These are phyloP conservation scores for Plectrocnemia conspersa DNA, from an alignment of 1,140 invertebrate species.

Conservation along the genomic window DNA sequence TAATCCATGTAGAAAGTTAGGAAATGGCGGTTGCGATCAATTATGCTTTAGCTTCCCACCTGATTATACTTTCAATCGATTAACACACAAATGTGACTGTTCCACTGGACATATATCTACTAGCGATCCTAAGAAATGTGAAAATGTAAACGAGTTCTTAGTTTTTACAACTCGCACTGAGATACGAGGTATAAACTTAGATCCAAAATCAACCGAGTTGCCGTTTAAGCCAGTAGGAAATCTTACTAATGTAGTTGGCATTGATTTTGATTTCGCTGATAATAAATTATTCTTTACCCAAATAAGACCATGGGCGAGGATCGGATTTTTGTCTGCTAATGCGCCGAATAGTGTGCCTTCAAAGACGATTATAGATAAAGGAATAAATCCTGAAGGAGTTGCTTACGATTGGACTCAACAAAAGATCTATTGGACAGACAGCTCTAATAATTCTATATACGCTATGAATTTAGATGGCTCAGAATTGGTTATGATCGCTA, in stretches of 20 bases:
- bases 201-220: conserved; percentile 71
- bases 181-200: conserved; percentile 78
- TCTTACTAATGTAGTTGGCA: conserved; percentile 91
- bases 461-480: conserved; percentile 89
- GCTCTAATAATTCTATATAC: conserved; percentile 89
- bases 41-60: conserved; percentile 90
- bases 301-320: conserved; percentile 84
- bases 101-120: conserved; percentile 71
- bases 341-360: conserved; percentile 59
- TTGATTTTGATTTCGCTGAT: conserved; percentile 92
- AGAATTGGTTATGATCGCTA: conserved; percentile 87
- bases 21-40: conserved; percentile 85
- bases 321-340: conserved; percentile 71
- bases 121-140: conserved; percentile 65
- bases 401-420: conserved; percentile 96
- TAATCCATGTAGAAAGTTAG: conserved; percentile 71
- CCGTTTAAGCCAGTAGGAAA: conserved; percentile 86
- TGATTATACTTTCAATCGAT: conserved; percentile 46
- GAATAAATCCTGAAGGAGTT: conserved; percentile 91
- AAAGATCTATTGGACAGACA: conserved; percentile 97
- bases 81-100: conserved; percentile 81
- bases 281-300: conserved; percentile 86
- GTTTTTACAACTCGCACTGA: conserved; percentile 90
- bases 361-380: conserved; percentile 71
- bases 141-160: conserved; percentile 78